A percentile compares a stretch with the other conserved stretches of the same genome.
Evolutionary conservation across 2,113 vertebrate species (phyloP).

Genomic region (Marmota flaviventris): DNA sequence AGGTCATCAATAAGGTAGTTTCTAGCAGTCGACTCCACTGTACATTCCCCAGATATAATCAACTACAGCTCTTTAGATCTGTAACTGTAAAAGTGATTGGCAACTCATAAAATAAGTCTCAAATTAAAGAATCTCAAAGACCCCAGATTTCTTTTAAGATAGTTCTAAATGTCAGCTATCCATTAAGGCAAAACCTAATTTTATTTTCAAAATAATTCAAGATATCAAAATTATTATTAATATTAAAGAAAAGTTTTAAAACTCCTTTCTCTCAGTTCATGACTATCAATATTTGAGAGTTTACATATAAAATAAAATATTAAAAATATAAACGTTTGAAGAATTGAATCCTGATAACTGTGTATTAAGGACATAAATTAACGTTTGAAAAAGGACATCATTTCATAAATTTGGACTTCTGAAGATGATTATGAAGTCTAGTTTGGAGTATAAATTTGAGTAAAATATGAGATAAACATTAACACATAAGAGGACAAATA

Average conservation of each 20-base stretch:
- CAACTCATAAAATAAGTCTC: neutral
- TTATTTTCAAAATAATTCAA: slow-evolving; percentile 56
- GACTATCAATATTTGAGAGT: neutral
- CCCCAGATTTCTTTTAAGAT: neutral
- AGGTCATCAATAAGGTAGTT: neutral
- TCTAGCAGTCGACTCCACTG: slow-evolving; percentile 17
- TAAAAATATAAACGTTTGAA: neutral
- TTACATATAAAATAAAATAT: neutral
- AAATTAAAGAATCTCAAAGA: neutral
- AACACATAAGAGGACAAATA: neutral
- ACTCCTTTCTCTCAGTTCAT: neutral
- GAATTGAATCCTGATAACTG: neutral
- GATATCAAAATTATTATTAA: neutral
- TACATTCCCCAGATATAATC: neutral
- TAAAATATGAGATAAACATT: neutral
- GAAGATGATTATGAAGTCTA: neutral
- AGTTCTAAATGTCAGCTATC: neutral
- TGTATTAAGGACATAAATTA: neutral
- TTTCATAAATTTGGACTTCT: neutral
- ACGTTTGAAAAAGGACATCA: neutral
- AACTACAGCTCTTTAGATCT: neutral
- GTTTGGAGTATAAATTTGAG: neutral
- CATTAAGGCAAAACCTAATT: neutral
- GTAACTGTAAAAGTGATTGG: neutral
- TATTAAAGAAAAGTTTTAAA: neutral